These are phyloP conservation scores for Cydia strobilella DNA, from an alignment of 1,140 invertebrate species.

Conservation along the genomic window DNA sequence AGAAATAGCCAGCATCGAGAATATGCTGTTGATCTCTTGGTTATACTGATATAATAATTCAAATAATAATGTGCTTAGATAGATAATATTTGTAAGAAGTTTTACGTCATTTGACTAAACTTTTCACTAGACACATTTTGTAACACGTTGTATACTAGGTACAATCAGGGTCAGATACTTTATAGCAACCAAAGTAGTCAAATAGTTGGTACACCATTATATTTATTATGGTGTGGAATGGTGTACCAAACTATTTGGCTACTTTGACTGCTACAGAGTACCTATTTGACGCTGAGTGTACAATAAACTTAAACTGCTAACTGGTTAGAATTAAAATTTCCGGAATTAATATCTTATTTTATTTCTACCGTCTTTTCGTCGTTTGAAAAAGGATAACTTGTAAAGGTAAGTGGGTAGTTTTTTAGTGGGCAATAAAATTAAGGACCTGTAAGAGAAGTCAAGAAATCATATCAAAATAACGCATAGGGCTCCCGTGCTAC, in stretches of 20 bases:
- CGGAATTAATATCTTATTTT: not conserved
- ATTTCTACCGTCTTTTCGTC: not conserved
- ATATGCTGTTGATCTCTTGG: constrained; percentile 9
- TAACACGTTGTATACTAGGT: constrained; percentile 5
- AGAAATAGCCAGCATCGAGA: not conserved
- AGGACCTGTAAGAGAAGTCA: not conserved
- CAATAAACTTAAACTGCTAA: not conserved
- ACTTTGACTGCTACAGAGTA: too few species aligned
- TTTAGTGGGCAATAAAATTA: not conserved
- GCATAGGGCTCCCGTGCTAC: not conserved
- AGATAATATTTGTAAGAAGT: constrained; percentile 8
- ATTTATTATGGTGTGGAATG: too few species aligned
- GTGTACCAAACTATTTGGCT: too few species aligned
- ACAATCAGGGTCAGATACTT: too few species aligned
- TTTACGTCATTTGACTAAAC: constrained; percentile 6
- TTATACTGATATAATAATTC: constrained; percentile 7
- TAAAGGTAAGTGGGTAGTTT: not conserved
- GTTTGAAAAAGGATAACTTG: not conserved
- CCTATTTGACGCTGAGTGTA: not conserved
- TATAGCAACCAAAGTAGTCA: too few species aligned
- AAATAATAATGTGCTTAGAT: constrained; percentile 11
- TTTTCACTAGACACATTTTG: constrained; percentile 8
- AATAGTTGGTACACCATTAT: too few species aligned
- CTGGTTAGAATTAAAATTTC: constrained; percentile 7
- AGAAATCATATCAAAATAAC: not conserved